These are phyloP conservation scores for Hirtodrosophila histrioides DNA, from an alignment of 2,888 invertebrate species.

Conservation along the genomic window DNA sequence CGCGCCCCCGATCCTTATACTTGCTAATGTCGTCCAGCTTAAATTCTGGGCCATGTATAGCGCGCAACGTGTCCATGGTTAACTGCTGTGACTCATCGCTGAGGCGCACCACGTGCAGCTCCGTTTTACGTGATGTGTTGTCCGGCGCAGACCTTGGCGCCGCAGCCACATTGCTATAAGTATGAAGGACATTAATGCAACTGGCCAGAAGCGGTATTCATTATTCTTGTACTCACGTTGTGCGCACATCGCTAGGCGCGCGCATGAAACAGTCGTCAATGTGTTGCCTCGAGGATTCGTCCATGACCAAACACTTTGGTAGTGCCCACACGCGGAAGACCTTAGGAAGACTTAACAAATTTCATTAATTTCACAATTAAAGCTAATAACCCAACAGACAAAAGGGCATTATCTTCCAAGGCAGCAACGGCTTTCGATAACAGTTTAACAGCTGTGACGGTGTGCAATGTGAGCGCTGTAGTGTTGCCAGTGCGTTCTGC, in stretches of 20 bases:
- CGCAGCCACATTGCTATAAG: slow-evolving; percentile 81
- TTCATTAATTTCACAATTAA: slow-evolving; percentile 33
- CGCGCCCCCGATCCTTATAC: slow-evolving; percentile 88
- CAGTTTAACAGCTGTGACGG: slow-evolving; percentile 18
- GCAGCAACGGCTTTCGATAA: slow-evolving; percentile 25
- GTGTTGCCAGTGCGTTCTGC: slow-evolving; percentile 3
- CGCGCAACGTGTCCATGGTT: slow-evolving; percentile 90
- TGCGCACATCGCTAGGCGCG: slow-evolving; percentile 87
- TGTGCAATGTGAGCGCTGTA: background rate
- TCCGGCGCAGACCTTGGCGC: slow-evolving; percentile 84
- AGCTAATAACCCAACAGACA: slow-evolving; percentile 28
- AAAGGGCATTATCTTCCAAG: slow-evolving; percentile 12
- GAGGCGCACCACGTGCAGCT: slow-evolving; percentile 90
- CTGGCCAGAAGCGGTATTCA: background rate
- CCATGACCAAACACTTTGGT: slow-evolving; percentile 83
- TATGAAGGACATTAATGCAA: background rate
- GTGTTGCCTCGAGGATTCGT: slow-evolving; percentile 86
- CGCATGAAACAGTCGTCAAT: slow-evolving; percentile 88
- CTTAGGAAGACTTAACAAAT: background rate
- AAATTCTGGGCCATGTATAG: slow-evolving; percentile 90
- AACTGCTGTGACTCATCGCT: slow-evolving; percentile 89
- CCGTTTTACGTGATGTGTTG: slow-evolving; percentile 87
- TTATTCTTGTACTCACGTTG: slow-evolving; percentile 81
- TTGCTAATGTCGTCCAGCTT: slow-evolving; percentile 86
- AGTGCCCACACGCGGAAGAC: background rate